Percentiles rank a stretch among this genome's conserved stretches.
These are phyloP conservation scores for Ectropis grisescens DNA, from an alignment of 1,140 invertebrate species.

Conservation along the genomic window DNA sequence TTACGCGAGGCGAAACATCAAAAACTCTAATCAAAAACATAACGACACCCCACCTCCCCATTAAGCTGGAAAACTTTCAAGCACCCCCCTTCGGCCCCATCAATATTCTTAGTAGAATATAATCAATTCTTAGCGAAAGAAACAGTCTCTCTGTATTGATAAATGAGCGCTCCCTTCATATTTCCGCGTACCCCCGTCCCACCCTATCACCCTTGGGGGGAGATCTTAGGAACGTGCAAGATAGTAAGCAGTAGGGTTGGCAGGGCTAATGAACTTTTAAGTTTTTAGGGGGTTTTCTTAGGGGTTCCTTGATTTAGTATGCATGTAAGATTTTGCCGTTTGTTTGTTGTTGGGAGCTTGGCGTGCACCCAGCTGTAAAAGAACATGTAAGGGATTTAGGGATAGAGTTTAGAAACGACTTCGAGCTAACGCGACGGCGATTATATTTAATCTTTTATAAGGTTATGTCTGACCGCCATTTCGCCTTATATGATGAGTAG, in stretches of 20 bases:
- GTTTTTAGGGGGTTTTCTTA: conserved; percentile 39
- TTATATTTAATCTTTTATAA: too few relatives aligned
- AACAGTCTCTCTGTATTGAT: conserved; percentile 66
- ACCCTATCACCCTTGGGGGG: conserved; percentile 21
- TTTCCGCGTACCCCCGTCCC: conserved; percentile 40
- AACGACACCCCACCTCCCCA: conserved; percentile 15
- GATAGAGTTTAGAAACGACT: too few relatives aligned
- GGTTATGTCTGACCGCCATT: too few relatives aligned
- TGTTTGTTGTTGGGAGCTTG: too few relatives aligned
- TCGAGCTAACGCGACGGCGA: too few relatives aligned
- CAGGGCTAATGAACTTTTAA: conserved; percentile 60
- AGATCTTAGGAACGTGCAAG: conserved; percentile 61
- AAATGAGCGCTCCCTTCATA: conserved; percentile 66
- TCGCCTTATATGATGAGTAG: too few relatives aligned
- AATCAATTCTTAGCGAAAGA: conserved; percentile 65
- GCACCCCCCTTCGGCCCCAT: conserved; percentile 33
- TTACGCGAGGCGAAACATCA: conserved; percentile 24
- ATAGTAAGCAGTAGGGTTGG: conserved; percentile 59
- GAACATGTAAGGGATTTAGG: too few relatives aligned
- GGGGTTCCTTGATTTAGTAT: too few relatives aligned
- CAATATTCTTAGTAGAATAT: conserved; percentile 60
- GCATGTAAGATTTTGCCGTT: conserved; percentile 9
- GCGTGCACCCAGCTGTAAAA: too few relatives aligned
- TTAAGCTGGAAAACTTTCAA: conserved; percentile 24
- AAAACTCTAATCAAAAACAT: conserved; percentile 53